Evolutionary conservation across 23 tunicate species (phyloP).

Genomic region (Halocynthia roretzi): DNA sequence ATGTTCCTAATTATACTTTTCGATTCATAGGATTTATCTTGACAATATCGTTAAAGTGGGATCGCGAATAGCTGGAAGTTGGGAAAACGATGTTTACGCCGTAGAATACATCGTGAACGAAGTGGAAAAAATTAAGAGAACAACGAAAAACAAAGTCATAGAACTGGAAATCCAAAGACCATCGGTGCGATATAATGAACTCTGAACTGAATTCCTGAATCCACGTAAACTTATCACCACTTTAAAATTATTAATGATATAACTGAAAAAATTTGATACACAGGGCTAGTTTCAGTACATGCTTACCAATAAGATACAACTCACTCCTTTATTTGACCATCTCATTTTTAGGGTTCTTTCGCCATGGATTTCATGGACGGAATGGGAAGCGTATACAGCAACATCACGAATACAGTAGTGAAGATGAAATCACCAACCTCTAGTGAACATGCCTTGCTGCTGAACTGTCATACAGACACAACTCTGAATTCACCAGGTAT

Average conservation of each 20-base stretch:
- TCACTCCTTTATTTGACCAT: too few species aligned
- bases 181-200: constrained; percentile 13
- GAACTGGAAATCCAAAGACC: constrained; percentile 50
- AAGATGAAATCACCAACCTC: constrained; percentile 37
- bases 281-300: too few species aligned
- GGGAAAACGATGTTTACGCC: constrained; percentile 68
- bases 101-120: constrained; percentile 43
- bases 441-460: constrained; percentile 46
- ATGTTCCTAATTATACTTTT: too few species aligned
- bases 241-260: too few species aligned
- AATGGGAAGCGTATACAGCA: constrained; percentile 53
- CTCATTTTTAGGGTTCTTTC: constrained; percentile 51
- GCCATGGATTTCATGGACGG: constrained; percentile 49
- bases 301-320: too few species aligned
- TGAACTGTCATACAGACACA: constrained; percentile 93
- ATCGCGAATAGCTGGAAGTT: constrained; percentile 65
- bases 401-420: constrained; percentile 80
- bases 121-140: constrained; percentile 25
- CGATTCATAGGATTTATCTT: constrained; percentile 32
- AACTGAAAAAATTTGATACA: too few species aligned
- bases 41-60: constrained; percentile 50
- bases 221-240: too few species aligned
- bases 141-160: constrained; percentile 9
- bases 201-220: too few species aligned
- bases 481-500: constrained; percentile 63